Evolutionary conservation across 2,888 invertebrate species (phyloP).

Genomic region (Nezara viridula): DNA sequence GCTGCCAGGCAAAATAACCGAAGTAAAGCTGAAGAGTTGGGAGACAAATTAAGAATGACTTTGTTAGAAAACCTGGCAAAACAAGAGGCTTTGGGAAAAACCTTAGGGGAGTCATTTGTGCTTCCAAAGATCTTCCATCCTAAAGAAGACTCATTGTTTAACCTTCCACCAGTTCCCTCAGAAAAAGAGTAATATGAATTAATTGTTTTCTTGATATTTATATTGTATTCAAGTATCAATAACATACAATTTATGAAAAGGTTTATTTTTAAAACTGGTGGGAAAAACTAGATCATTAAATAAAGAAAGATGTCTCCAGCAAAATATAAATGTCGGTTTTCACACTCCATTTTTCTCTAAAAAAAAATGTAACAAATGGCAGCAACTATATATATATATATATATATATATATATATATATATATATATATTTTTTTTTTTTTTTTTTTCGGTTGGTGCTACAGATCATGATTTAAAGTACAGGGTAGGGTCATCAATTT

Average conservation of each 20-base stretch:
- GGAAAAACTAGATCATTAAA: too few relatives aligned
- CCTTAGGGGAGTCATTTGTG: constrained; percentile 64
- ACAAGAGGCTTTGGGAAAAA: constrained; percentile 78
- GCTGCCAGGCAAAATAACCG: constrained; percentile 82
- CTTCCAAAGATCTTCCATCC: constrained; percentile 62
- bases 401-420: too few relatives aligned
- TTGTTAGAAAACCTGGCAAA: constrained; percentile 81
- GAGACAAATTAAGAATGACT: constrained; percentile 81
- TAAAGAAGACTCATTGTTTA: constrained; percentile 72
- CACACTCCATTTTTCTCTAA: too few relatives aligned
- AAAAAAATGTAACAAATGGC: too few relatives aligned
- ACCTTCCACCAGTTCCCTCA: constrained; percentile 72
- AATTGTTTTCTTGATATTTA: constrained; percentile 11
- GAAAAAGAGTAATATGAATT: constrained; percentile 51
- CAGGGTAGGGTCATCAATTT: too few relatives aligned
- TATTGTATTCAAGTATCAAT: neutral
- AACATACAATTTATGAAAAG: neutral
- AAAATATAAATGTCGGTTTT: too few relatives aligned
- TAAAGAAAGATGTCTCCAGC: too few relatives aligned
- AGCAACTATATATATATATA: too few relatives aligned
- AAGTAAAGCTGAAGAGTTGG: constrained; percentile 78
- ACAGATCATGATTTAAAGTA: too few relatives aligned
- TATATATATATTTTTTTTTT: too few relatives aligned
- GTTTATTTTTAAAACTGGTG: neutral
- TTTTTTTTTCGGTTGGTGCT: too few relatives aligned